Base-by-base conservation (phyloP, 2,797 vertebrate genomes). In the Microctenopoma stevenorrisi region DNA sequence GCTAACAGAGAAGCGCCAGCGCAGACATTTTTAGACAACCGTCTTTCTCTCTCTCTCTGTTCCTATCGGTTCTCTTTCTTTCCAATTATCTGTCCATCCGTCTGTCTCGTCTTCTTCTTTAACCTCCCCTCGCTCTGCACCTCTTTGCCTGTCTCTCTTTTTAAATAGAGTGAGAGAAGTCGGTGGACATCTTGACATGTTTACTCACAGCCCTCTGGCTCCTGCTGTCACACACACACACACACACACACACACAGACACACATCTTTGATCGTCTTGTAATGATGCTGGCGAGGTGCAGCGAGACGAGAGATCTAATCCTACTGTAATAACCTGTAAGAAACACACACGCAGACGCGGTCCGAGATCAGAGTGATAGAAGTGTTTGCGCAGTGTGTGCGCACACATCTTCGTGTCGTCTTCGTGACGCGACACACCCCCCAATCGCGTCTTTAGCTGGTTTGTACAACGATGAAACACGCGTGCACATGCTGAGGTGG, bases 141-240 rank as follows among this genome's bases (percentile, higher is more conserved):
- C 26, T 42, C 51, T 30, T 25, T 64, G 43, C 22, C 6, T n/a
- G n/a, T 44, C 56, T 49, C 56, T 79, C 72, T 40, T 56, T 69
- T 59, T 57, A 78, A 60, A 96, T 26, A 93, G 95, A 81, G 94
- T 93, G 0, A 66, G 94, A 95, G 88, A 91, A 95, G 89, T 74
- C 58, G 66, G 82, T 74, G 76, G 84, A 85, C 78, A 66, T 77
- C 68, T 80, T 83, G 74, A 87, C 76, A 38, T 72, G 76, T 86
- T 82, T 85, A 74, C 76, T 88, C 74, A 64, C 77, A 78, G 75
- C 77, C 78, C 73, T 79, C 50, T n/a, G 77, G 72, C 82, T 55
- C 57, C 35, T 63, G 28, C 55, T 18, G 35, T 28, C 51, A 6
- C 28, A 33, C 62, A 22, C 50, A 63, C 68, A 58, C 49, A 50